These are phyloP conservation scores for Balaeniceps rex DNA, from an alignment of 2,113 vertebrate species.

Conservation along the genomic window DNA sequence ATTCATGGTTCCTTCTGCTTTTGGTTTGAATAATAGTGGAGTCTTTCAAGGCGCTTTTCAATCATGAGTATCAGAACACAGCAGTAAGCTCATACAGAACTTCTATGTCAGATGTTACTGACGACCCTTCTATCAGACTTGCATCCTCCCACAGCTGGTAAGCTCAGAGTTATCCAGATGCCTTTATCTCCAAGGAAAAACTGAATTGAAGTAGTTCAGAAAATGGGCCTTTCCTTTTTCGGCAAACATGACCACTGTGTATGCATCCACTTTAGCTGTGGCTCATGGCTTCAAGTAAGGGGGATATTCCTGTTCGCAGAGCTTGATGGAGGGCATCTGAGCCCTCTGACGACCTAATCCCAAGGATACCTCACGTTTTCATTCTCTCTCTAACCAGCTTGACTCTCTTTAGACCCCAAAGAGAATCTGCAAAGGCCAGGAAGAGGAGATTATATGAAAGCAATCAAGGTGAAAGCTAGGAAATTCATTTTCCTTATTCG, in stretches of 20 bases:
- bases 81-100: background rate
- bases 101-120: background rate
- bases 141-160: background rate
- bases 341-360: background rate
- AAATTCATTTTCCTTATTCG: background rate
- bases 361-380: rapidly evolving
- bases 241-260: background rate
- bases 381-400: background rate
- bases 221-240: background rate
- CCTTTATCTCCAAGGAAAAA: background rate
- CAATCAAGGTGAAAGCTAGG: background rate
- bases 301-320: background rate
- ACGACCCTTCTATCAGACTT: background rate
- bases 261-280: background rate
- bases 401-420: background rate
- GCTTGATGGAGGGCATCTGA: background rate
- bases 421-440: background rate
- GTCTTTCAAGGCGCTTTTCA: background rate
- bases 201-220: background rate
- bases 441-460: background rate
- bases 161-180: background rate
- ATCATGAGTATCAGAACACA: background rate
- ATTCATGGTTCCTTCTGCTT: background rate
- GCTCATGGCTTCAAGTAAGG: background rate
- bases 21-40: background rate